phyloP scores from a whole-genome alignment of 2,113 vertebrate species.

The Arvicanthis niloticus region DNA sequence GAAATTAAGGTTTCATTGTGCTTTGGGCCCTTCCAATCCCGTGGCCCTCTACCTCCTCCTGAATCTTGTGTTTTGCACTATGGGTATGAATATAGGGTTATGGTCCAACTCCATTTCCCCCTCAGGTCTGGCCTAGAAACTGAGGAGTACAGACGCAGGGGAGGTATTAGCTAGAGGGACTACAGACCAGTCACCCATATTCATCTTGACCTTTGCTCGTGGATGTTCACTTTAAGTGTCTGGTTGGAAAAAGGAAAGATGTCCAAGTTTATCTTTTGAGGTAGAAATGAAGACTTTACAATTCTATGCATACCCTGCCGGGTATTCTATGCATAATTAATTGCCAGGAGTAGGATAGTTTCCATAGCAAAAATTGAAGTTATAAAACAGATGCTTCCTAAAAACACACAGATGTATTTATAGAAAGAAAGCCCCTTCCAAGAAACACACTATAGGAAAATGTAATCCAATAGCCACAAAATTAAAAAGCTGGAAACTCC shows the following conservation, averaged over 20 bases:
- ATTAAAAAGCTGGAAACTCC: not conserved
- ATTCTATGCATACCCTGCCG: not conserved
- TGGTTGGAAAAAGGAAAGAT: not conserved
- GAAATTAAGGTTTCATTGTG: not conserved
- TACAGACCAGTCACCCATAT: not conserved
- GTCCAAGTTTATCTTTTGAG: not conserved
- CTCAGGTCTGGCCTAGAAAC: not conserved
- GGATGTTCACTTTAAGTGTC: not conserved
- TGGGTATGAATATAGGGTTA: not conserved
- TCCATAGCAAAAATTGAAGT: not conserved
- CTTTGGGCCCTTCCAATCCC: not conserved
- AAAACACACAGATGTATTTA: not conserved
- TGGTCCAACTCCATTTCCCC: not conserved
- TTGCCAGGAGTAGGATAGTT: not conserved
- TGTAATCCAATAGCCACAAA: not conserved
- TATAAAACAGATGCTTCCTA: not conserved
- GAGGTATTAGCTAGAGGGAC: not conserved
- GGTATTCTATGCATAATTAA: not conserved
- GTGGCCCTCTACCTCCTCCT: not conserved
- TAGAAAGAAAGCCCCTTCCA: not conserved
- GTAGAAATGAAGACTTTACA: not conserved
- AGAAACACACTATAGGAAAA: not conserved
- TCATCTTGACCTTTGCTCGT: not conserved
- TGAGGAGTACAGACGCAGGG: not conserved
- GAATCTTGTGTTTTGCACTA: not conserved